phyloP scores from a whole-genome alignment of 2,797 vertebrate species.

The Miichthys miiuy region DNA sequence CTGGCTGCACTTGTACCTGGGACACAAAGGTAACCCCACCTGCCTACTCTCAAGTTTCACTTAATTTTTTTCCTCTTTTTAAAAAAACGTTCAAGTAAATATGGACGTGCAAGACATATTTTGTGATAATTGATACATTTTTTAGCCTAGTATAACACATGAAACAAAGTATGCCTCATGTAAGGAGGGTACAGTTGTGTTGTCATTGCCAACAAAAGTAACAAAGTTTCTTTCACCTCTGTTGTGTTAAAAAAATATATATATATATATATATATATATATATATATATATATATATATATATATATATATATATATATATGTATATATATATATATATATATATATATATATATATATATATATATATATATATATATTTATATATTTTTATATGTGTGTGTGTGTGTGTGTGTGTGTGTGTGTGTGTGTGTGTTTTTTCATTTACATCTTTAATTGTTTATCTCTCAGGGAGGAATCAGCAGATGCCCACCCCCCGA shows the following conservation, averaged over 20 bases:
- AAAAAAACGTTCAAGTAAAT: neutral
- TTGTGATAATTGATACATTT: neutral
- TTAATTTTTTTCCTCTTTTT: neutral
- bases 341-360: too few relatives aligned
- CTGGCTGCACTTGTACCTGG: conserved; percentile 70
- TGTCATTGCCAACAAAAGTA: neutral
- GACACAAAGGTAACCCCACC: conserved; percentile 59
- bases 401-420: too few relatives aligned
- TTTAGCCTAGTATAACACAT: conserved; percentile 1
- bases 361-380: too few relatives aligned
- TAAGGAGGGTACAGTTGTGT: neutral
- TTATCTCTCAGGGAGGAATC: conserved; percentile 57
- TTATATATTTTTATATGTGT: too few relatives aligned
- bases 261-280: too few relatives aligned
- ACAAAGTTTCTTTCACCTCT: neutral
- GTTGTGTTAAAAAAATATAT: neutral
- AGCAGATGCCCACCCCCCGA: conserved; percentile 21
- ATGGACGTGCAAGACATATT: neutral
- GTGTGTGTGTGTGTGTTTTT: neutral
- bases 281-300: too few relatives aligned
- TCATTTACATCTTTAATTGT: neutral
- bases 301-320: too few relatives aligned
- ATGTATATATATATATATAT: too few relatives aligned
- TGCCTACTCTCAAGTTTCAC: neutral
- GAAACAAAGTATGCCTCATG: neutral